A percentile compares a stretch with the other conserved stretches of the same genome.
These are phyloP conservation scores for Tridacna gigas DNA, from an alignment of 2,888 invertebrate genomes.

Conservation along the genomic window DNA sequence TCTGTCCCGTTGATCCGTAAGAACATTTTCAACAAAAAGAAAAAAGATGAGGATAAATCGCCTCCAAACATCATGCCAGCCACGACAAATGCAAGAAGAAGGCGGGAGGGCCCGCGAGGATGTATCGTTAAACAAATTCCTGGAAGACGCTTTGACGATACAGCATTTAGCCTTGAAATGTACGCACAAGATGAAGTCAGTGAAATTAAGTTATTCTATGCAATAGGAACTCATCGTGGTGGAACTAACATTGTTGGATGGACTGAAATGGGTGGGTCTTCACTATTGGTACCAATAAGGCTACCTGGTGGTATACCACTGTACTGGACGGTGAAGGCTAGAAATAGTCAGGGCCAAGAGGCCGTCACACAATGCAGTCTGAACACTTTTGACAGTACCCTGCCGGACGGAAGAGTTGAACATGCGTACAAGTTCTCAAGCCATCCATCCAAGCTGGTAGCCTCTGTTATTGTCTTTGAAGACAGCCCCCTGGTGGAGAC, in stretches of 20 bases:
- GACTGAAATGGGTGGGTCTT: conserved; percentile 69
- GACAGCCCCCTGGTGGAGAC: conserved; percentile 68
- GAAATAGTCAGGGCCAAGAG: conserved; percentile 71
- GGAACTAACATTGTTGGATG: conserved; percentile 67
- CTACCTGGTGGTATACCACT: conserved; percentile 71
- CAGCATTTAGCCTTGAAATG: conserved; percentile 69
- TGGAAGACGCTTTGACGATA: conserved; percentile 60
- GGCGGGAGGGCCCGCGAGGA: conserved; percentile 47
- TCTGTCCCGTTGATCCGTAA: conserved; percentile 44
- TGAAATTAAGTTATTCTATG: conserved; percentile 67
- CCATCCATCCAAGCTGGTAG: conserved; percentile 68
- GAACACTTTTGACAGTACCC: conserved; percentile 73
- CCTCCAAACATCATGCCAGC: conserved; percentile 57
- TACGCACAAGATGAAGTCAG: conserved; percentile 67
- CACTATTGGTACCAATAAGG: conserved; percentile 58
- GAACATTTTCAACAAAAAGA: conserved; percentile 63
- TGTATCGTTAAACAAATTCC: conserved; percentile 68
- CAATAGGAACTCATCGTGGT: conserved; percentile 67
- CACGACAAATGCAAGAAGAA: conserved; percentile 39
- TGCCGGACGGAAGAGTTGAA: conserved; percentile 75
- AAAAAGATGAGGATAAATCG: conserved; percentile 57
- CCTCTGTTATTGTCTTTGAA: conserved; percentile 71
- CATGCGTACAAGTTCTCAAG: conserved; percentile 70
- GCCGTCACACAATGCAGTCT: conserved; percentile 66
- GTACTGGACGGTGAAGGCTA: conserved; percentile 74